Evolutionary conservation across 2,113 vertebrate species (phyloP), one percentile per base, ranked within the genome.

Genomic region (Passer domesticus): DNA sequence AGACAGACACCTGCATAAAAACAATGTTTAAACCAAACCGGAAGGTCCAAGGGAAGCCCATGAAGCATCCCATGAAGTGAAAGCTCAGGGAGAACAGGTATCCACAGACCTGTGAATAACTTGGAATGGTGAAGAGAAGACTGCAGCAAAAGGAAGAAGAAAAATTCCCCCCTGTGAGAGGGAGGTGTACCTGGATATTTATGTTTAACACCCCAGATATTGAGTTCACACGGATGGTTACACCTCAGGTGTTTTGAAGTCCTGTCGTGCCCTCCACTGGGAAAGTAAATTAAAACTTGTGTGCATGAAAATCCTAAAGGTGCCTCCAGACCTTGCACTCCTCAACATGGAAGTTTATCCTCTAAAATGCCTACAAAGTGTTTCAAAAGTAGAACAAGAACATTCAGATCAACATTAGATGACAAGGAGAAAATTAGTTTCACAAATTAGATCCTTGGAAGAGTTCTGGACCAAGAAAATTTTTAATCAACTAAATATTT

Each of bases 401-500:
- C 15, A 33, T 17, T 50, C 77, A 43, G 83, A 72, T 64, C 49
- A 59, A 27, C 53, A 39, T 56, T 39, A 76, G 59, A 73, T 46
- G 41, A 69, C 73, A 76, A 23, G 25, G 33, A 79, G 66, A 91
- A 94, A 94, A 92, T 90, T 70, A 52, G 21, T 69, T 89, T 83
- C 23, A 83, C 44, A 89, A 95, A 72, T 73, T 2, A 83, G 47
- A 72, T 72, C 37, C 33, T 83, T 85, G 46, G n/a, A 89, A 89
- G 59, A 83, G 73, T 91, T 89, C 72, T 76, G 27, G 53, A 80
- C 39, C 25, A 83, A 83, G 35, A 72, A 85, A 79, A 47, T 0
- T 83, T 95, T 69, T 80, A 89, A 95, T 77, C 55, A 73, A 56
- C 41, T 73, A 59, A 78, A 23, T 81, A 89, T 73, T 80, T 92